Evolutionary conservation across 1,140 invertebrate genomes (phyloP).

Genomic region (Drosophila ohnishii): DNA sequence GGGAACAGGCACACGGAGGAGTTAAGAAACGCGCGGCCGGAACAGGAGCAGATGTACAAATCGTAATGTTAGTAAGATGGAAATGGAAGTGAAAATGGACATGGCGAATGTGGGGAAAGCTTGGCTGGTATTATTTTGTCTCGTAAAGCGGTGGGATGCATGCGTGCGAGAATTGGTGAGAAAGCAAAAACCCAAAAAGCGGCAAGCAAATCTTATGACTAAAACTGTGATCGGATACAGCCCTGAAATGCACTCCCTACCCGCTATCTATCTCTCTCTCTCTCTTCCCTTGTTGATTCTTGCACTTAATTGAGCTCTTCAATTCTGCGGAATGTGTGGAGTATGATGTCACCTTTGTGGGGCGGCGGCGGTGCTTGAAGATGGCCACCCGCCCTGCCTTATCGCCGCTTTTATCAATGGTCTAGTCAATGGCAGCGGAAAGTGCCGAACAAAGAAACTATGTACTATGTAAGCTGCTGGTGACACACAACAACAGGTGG

Average conservation of each 20-base stretch:
- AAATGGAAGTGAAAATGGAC: slow-evolving; percentile 50
- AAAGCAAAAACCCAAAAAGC: slow-evolving; percentile 23
- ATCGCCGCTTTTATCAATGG: slow-evolving; percentile 66
- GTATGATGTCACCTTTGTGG: slow-evolving; percentile 65
- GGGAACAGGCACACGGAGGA: slow-evolving; percentile 40
- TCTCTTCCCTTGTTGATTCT: slow-evolving; percentile 6
- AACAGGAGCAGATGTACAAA: slow-evolving; percentile 73
- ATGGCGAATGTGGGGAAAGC: slow-evolving; percentile 17
- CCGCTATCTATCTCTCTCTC: background rate
- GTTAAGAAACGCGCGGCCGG: slow-evolving; percentile 32
- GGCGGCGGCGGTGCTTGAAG: slow-evolving; percentile 35
- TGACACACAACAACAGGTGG: slow-evolving; percentile 76
- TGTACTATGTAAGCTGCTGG: slow-evolving; percentile 8
- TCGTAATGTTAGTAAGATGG: slow-evolving; percentile 75
- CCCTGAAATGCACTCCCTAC: slow-evolving; percentile 7
- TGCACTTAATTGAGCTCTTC: slow-evolving; percentile 56
- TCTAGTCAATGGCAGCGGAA: slow-evolving; percentile 15
- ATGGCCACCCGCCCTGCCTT: slow-evolving; percentile 28
- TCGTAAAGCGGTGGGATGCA: slow-evolving; percentile 15
- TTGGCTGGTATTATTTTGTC: slow-evolving; percentile 20
- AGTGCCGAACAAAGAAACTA: slow-evolving; percentile 13
- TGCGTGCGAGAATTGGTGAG: slow-evolving; percentile 3
- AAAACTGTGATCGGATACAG: slow-evolving; percentile 4
- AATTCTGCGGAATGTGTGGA: slow-evolving; percentile 30
- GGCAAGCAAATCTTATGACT: slow-evolving; percentile 39